Evolutionary conservation across 2,797 vertebrate genomes (phyloP).

Genomic region (Apogon talboti): DNA sequence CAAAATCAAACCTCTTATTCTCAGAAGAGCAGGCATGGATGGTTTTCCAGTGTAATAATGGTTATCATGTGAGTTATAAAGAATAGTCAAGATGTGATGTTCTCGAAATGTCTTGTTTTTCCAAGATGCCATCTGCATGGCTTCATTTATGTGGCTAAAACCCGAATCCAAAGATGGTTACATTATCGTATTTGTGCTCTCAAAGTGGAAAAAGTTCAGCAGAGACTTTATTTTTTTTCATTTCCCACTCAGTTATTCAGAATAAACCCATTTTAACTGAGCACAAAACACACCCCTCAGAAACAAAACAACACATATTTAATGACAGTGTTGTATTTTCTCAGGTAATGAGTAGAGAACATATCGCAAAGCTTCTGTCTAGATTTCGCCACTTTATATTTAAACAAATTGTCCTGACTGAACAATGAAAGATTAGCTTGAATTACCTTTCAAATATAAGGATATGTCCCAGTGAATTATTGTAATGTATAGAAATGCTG

Average conservation of each 20-base stretch:
- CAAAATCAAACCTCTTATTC: background rate
- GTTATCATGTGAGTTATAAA: background rate
- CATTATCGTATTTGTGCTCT: constrained; percentile 11
- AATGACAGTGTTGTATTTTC: too few relatives aligned
- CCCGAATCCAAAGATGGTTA: constrained; percentile 9
- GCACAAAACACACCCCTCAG: background rate
- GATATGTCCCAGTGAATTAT: too few relatives aligned
- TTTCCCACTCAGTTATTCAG: background rate
- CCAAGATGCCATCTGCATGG: background rate
- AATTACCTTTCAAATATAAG: too few relatives aligned
- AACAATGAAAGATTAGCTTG: too few relatives aligned
- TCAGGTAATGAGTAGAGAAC: too few relatives aligned
- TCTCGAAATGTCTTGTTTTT: background rate
- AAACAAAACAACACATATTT: too few relatives aligned
- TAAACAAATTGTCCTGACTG: too few relatives aligned
- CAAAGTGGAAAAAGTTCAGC: constrained; percentile 26
- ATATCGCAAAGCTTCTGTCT: too few relatives aligned
- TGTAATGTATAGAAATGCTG: too few relatives aligned
- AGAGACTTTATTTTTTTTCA: constrained; percentile 11
- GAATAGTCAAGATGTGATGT: background rate
- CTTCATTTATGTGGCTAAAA: constrained; percentile 12
- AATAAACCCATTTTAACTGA: background rate
- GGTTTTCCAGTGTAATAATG: background rate
- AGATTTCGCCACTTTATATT: too few relatives aligned
- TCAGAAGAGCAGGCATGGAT: constrained; percentile 1